phyloP scores from a whole-genome alignment of 2,797 vertebrate genomes.

The Poeciliopsis infans region DNA sequence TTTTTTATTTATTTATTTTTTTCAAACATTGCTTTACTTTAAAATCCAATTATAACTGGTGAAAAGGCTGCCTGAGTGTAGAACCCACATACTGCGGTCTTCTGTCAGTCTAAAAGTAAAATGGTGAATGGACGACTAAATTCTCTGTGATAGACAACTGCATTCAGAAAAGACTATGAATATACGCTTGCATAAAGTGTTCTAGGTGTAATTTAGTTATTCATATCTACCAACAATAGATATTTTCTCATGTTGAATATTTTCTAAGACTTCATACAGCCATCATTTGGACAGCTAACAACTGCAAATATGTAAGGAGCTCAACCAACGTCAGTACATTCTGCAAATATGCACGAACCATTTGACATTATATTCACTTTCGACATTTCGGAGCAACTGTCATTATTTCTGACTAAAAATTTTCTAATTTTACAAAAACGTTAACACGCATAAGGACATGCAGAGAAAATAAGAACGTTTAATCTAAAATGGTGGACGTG shows the following conservation, averaged over 20 bases:
- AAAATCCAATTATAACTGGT: neutral
- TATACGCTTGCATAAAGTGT: neutral
- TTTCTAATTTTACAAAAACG: neutral
- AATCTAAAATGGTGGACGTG: neutral
- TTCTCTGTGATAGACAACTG: neutral
- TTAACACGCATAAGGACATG: neutral
- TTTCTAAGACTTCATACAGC: neutral
- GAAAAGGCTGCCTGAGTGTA: neutral
- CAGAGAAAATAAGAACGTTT: neutral
- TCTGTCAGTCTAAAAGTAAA: neutral
- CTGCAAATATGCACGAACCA: neutral
- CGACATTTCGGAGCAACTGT: neutral
- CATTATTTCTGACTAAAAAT: neutral
- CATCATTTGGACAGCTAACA: neutral
- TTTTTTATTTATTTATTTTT: neutral
- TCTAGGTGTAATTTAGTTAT: neutral
- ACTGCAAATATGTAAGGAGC: neutral
- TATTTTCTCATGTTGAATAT: neutral
- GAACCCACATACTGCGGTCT: neutral
- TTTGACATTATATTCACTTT: neutral
- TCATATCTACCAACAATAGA: neutral
- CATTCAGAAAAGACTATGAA: neutral
- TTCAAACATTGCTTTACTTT: neutral
- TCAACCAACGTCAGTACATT: neutral
- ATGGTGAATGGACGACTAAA: neutral